Base-by-base conservation (phyloP, 2,797 vertebrate genomes). In the Anguilla megastoma region DNA sequence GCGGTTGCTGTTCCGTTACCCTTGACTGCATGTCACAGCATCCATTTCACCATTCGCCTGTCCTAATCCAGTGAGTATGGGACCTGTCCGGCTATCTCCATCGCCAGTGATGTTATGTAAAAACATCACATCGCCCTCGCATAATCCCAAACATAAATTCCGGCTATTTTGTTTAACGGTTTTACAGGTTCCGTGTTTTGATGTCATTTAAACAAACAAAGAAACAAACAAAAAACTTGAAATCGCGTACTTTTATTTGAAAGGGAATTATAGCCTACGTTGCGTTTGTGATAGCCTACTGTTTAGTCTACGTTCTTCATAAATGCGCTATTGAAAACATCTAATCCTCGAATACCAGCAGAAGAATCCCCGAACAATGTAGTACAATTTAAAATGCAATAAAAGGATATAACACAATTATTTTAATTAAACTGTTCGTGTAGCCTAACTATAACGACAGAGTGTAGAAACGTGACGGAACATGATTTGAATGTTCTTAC, bases 91-190 rank as follows among this genome's bases (percentile, higher is more conserved):
- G 76, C 58, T 56, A 36, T 82, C 85, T 87, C 89, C 82, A 24
- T 54, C 24, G 87, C 58, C 86, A 84, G 56, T 84, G 85, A 30
- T 86, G 91, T 92, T 91, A 92, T 89, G 88, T 92, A 92, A 92
- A 45, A 90, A 86, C 85, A 86, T 87, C 85, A 48, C 88, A 86
- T 86, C 88, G 84, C 74, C 84, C 87, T 71, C 86, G n/a, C 60
- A 87, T 91, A 86, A 89, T 89, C 79, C 76, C 14, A 54, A 27
- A 66, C 60, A 48, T 24, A 50, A n/a, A 82, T 24, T n/a, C n/a
- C n/a, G 21, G 16, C 24, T 84, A 54, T 50, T 18, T 45, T 8
- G 45, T 50, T 50, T n/a, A 45, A 27, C 14, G 16, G 79, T 82
- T 24, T 16, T 36, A 41, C 33, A 36, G 33, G 36, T 76, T 41